Evolutionary conservation across 2,888 invertebrate genomes (phyloP), one percentile per base, ranked within the genome.

Genomic region (Drosophila pseudotalamancana): DNA sequence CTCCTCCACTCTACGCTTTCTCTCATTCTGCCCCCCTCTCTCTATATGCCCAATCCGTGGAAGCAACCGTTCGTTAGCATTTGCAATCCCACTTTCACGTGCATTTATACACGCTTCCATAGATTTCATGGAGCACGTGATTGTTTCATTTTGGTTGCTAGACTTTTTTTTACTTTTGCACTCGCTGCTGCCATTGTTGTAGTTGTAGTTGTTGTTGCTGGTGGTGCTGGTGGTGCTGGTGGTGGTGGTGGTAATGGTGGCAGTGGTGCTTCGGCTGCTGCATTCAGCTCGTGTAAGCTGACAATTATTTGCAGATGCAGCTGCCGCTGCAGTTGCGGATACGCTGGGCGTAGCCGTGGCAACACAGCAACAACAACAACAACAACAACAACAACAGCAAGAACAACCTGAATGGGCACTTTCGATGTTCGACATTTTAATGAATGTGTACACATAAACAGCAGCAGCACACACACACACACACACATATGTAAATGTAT

Each of bases 341-440:
- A 64, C 70, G 56, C 54, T 69, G 83, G 82, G 84, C 84, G 82
- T 83, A 54, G 77, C 72, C 77, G 71, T 83, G 74, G 72, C 85
- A 80, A 64, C 77, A 86, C n/a, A n/a, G n/a, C n/a, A n/a, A n/a
- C n/a, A n/a, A n/a, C n/a, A n/a, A n/a, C n/a, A n/a, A n/a, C n/a
- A n/a, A n/a, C n/a, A n/a, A n/a, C n/a, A n/a, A n/a, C n/a, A n/a
- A n/a, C n/a, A n/a, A n/a, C n/a, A n/a, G n/a, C n/a, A n/a, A n/a
- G n/a, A n/a, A 73, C 83, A 83, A 82, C 86, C 83, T 87, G 83
- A 83, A 83, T 83, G 72, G 87, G 83, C 86, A 83, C 83, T 83
- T 83, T 83, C 88, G 88, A 87, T 87, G 86, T 83, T 83, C 83
- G 83, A 83, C 83, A 83, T 87, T 83, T 87, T 81, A 81, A 81